Evolutionary conservation across 2,797 vertebrate species (phyloP), one percentile per base, ranked within the genome.

Genomic region (Sardinella longiceps): DNA sequence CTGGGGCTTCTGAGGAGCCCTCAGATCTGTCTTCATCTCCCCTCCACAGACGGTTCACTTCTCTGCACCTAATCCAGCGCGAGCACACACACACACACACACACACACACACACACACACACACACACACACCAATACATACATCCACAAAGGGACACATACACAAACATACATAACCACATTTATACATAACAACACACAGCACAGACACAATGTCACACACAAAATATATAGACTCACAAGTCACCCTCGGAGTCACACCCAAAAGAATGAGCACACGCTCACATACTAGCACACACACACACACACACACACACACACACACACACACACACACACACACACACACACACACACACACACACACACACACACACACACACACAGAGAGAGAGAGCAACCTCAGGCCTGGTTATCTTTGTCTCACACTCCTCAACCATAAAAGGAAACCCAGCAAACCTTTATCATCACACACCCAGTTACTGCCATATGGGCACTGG

Each of bases 21-120:
- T 91, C 91, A 90, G 89, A 90, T 89, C 90, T 89, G 83, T 90
- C 93, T 93, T 93, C 94, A 94, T 94, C 93, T 93, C 87, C 86
- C 85, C 83, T 88, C 88, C 88, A 89, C 93, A 94, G 92, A 91
- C 88, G 87, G 90, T 91, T 92, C 83, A 88, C 90, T 92, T 86
- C 88, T 88, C 87, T 50, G 83, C 85, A 81, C 89, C 84, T 91
- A 91, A 90, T 91, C 90, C 91, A 85, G 66, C 84, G 23, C 23
- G 60, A n/a, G n/a, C 18, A 20, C 51, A 82, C 53, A 70, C 82
- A 63, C 86, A 48, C 83, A 80, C 70, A 84, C 80, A 80, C 82
- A 87, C 20, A 87, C 60, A 81, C 20, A 37, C 50, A 53, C 30
- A 48, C 2, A 37, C 4, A 37, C 5, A 39, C 1, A 50, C 56